Conservation (phyloP, 2,888 invertebrate species). For the Temnothorax ravouxi region DNA sequence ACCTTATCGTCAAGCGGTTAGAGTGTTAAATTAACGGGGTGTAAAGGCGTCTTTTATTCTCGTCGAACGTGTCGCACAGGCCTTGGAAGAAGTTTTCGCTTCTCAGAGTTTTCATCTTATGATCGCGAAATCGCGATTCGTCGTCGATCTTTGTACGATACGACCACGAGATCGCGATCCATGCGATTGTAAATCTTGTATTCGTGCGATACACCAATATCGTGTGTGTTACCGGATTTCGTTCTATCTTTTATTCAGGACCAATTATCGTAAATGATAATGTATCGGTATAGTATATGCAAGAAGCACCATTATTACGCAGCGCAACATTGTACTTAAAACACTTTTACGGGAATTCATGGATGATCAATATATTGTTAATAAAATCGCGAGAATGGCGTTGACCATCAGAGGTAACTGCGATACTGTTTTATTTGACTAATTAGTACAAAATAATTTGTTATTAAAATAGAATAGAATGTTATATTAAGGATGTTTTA, state of each 20-base stretch:
- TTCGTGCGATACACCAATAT: conserved; percentile 39
- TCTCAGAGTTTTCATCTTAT: conserved; percentile 6
- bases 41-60: background rate
- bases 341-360: conserved; percentile 58
- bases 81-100: conserved; percentile 3
- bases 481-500: too few species aligned
- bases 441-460: background rate
- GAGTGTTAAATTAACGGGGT: conserved; percentile 1
- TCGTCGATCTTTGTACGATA: background rate
- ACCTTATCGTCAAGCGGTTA: conserved; percentile 4
- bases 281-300: conserved; percentile 76
- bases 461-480: background rate
- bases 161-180: conserved; percentile 1
- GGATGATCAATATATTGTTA: conserved; percentile 68
- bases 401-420: conserved; percentile 64
- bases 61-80: background rate
- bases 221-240: conserved; percentile 69
- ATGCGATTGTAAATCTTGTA: background rate
- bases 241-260: conserved; percentile 81
- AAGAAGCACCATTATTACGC: conserved; percentile 72
- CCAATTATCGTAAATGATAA: conserved; percentile 80
- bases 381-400: conserved; percentile 70
- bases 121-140: background rate
- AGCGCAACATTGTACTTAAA: conserved; percentile 81
- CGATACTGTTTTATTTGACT: background rate